Base-by-base conservation (phyloP, 2,888 invertebrate genomes). In the Coelinius sp. region DNA sequence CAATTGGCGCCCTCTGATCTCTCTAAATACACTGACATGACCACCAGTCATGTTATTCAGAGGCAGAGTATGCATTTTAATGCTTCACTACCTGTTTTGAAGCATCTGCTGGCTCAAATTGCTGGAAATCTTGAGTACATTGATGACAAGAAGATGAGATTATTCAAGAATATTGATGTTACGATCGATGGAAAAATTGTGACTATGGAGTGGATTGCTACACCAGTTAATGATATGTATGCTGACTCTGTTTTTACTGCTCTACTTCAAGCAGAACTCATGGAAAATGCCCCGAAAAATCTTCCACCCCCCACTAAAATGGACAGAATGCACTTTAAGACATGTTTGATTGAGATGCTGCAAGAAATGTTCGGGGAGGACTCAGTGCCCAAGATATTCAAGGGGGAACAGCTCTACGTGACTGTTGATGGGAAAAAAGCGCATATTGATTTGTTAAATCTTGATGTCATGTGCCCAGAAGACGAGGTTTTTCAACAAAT, bases 181-280 rank as follows among this genome's bases (percentile, higher is more conserved):
- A 91, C 91, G 0, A 90, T 97, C 14, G 96, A 97, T 78, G 92
- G 92, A 41, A 93, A 93, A 86, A 92, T 96, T 78, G 94, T 97
- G 27, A 93, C 95, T 0, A 90, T 99, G 72, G 97, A 98, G 92
- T 99, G 99, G 99, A 90, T 93, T 53, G 97, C 98, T 6, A 95
- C 94, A 84, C 98, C 99, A 0, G 94, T 98, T 56, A 94, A 97
- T 84, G 99, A 99, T 88, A 98, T 99, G 97, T 99, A 94, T 88
- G 98, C 99, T 27, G 99, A 99, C 89, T 95, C 98, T 27, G 94
- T 97, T 27, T 90, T 98, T 68, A 95, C 96, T 0, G 96, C 94
- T 52, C 90, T 98, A 44, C 90, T 99, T 80, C 94, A 95, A 86
- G 96, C 96, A 0, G 94, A 95, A 84, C 87, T 92, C 78, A 89